These are phyloP conservation scores for Hippocampus guttulatus DNA, from an alignment of 2,113 vertebrate genomes.

Conservation along the genomic window DNA sequence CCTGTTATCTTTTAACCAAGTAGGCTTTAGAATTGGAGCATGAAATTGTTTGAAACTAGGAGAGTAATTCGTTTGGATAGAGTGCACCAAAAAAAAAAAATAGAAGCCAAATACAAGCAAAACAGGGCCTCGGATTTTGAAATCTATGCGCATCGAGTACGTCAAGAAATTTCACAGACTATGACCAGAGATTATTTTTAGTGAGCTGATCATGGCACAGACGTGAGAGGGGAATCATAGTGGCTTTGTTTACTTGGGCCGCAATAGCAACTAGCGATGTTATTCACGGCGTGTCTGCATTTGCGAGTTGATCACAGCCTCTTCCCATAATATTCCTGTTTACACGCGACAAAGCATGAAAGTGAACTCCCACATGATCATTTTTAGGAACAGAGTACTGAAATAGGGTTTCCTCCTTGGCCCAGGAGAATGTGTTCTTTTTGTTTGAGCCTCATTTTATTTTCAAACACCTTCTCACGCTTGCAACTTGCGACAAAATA, in stretches of 20 bases:
- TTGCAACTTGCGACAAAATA: neutral
- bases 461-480: neutral
- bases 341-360: neutral
- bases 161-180: conserved; percentile 40
- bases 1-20: conserved; percentile 62
- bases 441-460: neutral
- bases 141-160: conserved; percentile 25
- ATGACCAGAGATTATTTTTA: conserved; percentile 44
- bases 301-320: neutral
- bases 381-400: neutral
- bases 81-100: conserved; percentile 48
- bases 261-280: neutral
- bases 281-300: neutral
- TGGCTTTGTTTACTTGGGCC: conserved; percentile 9
- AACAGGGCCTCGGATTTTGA: conserved; percentile 32
- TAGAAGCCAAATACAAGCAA: conserved; percentile 38
- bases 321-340: neutral
- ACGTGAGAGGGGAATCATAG: conserved; percentile 26
- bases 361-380: neutral
- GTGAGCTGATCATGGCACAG: conserved; percentile 37
- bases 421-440: neutral
- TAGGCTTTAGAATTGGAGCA: conserved; percentile 69
- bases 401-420: neutral
- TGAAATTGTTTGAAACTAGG: conserved; percentile 73
- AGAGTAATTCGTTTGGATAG: conserved; percentile 54